Base-by-base conservation (phyloP, 2,113 vertebrate genomes). In the Pithys albifrons region DNA sequence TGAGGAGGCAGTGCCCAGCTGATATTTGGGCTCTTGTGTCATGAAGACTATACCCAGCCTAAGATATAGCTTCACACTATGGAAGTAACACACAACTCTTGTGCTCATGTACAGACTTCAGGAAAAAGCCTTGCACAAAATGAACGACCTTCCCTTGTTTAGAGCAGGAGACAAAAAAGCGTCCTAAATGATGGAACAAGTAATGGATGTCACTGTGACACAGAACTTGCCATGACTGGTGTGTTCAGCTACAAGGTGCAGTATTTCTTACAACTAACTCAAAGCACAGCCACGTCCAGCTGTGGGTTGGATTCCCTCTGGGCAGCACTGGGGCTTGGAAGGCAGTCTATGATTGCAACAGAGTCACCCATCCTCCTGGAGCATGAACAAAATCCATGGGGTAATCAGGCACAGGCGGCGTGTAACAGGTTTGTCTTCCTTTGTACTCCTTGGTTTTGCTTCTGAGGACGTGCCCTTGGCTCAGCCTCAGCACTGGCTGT, bases 381-480 rank as follows among this genome's bases (percentile, higher is more conserved):
- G 97, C 95, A 5, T 89, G 96, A 97, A 97, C 96, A 97, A 97
- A 97, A 96, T 97, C 97, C 96, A 82, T 88, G 97, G 97, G 98
- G 94, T 97, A 96, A 97, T 98, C 98, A 99, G 99, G 99, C 99
- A 99, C 99, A 98, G 98, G 98, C 98, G 99, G 99, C 98, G 98
- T 98, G 97, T 98, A 98, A 98, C 98, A 67, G 97, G 97, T 96
- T 97, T 91, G 97, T 97, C 97, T 98, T 98, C 98, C 93, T 93
- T 97, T 95, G 87, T 75, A 91, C 96, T 96, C 97, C 96, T 95
- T 90, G 93, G 74, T 96, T 96, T 97, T 92, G 84, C 95, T 95
- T 93, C 96, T 92, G 96, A 95, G 96, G 94, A 95, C 93, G 93
- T 80, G 95, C 66, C 85, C 95, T 86, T 95, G 94, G 80, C 96